Evolutionary conservation across 2,888 invertebrate species (phyloP), one percentile per base, ranked within the genome.

Genomic region (Trichopoda pennipes): DNA sequence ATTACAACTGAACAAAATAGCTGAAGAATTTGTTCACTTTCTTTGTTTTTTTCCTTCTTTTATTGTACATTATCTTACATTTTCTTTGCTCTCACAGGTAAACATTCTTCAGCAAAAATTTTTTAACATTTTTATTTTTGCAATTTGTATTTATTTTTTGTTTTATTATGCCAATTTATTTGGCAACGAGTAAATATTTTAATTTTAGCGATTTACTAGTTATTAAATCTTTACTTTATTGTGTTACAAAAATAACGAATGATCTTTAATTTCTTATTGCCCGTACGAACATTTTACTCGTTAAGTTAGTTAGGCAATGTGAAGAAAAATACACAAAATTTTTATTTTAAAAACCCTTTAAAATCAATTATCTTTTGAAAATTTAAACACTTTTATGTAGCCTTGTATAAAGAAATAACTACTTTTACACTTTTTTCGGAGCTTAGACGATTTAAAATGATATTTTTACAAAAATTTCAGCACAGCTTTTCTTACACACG

Each of bases 181-280:
- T 60, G 17, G n/a, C 35, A 47, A 63, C 76, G 78, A 78, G 66
- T 66, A 55, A 38, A 64, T 79, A 61, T 75, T 69, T 80, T 82
- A 56, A 47, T 21, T 64, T 79, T 47, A 58, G 56, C 79, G 79
- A 82, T 72, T 61, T 17, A 66, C 66, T 79, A 75, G 82, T 79
- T 72, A 19, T 60, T 70, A 63, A 1, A 28, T 28, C 21, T 69
- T 75, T n/a, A n/a, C 51, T 80, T 64, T 12, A 56, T 79, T 10
- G 12, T 28, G 28, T 72, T 28, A 14, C n/a, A 28, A 44, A 55
- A 72, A 35, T 49, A 82, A 35, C 79, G 82, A 82, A 68, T 68
- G 82, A 82, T 82, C 82, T 82, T 82, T 79, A 75, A 82, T 82
- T 79, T 82, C 82, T 82, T 76, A 63, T 75, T 79, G 66, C 64